These are phyloP conservation scores for cattle (Bos taurus) DNA, from an alignment of 2,113 vertebrate genomes.

Conservation along the genomic window ARS-UCD2.0 NC_037335.1:58282501-58283000, in stretches of 20 bases:
- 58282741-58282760: not conserved
- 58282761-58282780: not conserved
- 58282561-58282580: not conserved
- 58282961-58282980: not conserved
- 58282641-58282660: not conserved
- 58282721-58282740: not conserved
- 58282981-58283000: not conserved
- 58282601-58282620: not conserved
- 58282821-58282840: not conserved
- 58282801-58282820: not conserved
- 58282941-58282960: not conserved
- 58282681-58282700: not conserved
- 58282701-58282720: not conserved
- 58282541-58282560: not conserved
- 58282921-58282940: not conserved
- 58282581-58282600: not conserved
- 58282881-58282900: not conserved
- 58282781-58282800: not conserved
- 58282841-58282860: not conserved
- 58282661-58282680: not conserved
- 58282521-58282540: not conserved
- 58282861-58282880: not conserved
- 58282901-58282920: not conserved
- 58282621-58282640: not conserved
- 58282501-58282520: not conserved